These are phyloP conservation scores for Andrena praecox DNA, from an alignment of 2,888 invertebrate genomes.

Conservation along the genomic window DNA sequence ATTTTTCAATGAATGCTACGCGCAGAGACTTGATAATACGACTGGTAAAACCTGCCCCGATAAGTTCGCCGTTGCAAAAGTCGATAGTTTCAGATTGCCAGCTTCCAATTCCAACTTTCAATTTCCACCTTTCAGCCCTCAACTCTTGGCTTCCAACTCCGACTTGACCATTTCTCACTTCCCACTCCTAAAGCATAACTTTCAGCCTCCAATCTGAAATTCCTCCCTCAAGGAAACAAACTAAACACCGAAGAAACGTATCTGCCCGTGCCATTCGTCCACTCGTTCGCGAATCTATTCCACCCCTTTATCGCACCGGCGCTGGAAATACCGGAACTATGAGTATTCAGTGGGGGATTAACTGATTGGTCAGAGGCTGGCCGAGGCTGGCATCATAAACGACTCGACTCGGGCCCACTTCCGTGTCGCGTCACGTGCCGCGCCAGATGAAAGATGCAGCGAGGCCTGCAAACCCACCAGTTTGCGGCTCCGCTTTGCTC, in stretches of 20 bases:
- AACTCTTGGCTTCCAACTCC: no score
- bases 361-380: constrained; percentile 42
- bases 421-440: constrained; percentile 40
- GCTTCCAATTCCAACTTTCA: not conserved
- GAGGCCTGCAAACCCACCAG: not conserved
- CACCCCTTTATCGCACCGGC: not conserved
- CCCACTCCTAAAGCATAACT: no score
- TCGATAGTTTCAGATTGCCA: not conserved
- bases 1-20: no score
- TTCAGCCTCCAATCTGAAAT: no score
- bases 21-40: no score
- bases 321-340: constrained; percentile 38
- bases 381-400: constrained; percentile 33
- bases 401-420: constrained; percentile 26
- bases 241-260: no score
- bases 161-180: no score
- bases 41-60: no score
- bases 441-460: constrained; percentile 31
- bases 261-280: no score
- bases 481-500: constrained; percentile 36
- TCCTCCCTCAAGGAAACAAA: no score
- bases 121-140: not conserved
- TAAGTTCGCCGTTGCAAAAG: no score
- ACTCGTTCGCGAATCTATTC: no score
- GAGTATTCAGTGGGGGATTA: constrained; percentile 42